Evolutionary conservation across 2,888 invertebrate genomes (phyloP), one percentile per base, ranked within the genome.

Genomic region (Theodoxus fluviatilis): DNA sequence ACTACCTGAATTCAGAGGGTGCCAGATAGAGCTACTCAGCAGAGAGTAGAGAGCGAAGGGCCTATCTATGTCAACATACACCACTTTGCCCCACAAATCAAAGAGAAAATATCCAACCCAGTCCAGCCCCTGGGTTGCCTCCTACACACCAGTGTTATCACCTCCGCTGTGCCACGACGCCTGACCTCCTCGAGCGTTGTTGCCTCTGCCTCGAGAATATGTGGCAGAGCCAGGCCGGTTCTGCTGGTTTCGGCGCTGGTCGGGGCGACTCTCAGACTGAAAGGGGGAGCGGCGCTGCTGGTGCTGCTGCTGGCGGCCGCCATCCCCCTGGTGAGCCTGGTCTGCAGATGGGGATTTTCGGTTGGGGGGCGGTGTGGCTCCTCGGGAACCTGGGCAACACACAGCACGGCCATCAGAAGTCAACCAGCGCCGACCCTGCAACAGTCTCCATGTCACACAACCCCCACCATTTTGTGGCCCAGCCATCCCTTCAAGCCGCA

Each of bases 251-350:
- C 61, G 61, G 6, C 31, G 61, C 12, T 28, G 25, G 12, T 61
- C 31, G 9, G 12, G 25, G 31, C 37, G 63, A 15, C 37, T 35
- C 4, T 59, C 28, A 3, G 25, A 40, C 18, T 4, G 59, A 4
- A 28, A 22, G 7, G 9, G 55, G 25, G 67, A 67, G 43, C 37
- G 55, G 18, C 70, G 73, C 25, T 71, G 70, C 35, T 74, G 70
- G 18, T 68, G 72, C 6, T 70, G 64, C n/a, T 72, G 72, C 15
- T 70, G 67, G 38, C 78, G 75, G 37, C 74, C 73, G 65, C 73
- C 71, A 52, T 73, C 73, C 52, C 74, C 92, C 89, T 94, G 94
- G 61, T 93, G 92, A 75, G 93, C 92, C 88, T 94, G 93, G 86
- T 96, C 95, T 78, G 92, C 91, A 1, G 94, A 94, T 28, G 84